A percentile compares a stretch with the other conserved stretches of the same genome.
phyloP scores from a whole-genome alignment of 2,113 vertebrate species.

The Scomber scombrus region DNA sequence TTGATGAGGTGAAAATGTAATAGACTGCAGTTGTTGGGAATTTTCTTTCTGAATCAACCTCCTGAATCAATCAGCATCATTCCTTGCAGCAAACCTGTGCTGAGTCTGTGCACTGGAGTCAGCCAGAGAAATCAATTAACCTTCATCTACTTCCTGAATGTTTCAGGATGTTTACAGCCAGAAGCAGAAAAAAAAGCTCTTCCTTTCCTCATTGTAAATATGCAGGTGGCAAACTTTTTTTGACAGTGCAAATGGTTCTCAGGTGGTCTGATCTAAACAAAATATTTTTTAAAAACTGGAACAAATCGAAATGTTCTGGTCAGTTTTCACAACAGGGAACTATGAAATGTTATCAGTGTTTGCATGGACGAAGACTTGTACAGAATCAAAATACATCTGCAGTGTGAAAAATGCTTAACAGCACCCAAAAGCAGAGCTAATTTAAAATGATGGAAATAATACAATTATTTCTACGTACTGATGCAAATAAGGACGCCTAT shows the following conservation, averaged over 20 bases:
- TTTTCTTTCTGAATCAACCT: background rate
- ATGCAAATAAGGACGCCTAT: slow-evolving; percentile 46
- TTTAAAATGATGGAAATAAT: slow-evolving; percentile 47
- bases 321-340: slow-evolving; percentile 6
- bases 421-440: slow-evolving; percentile 25
- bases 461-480: slow-evolving; percentile 47
- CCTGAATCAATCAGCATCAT: slow-evolving; percentile 6
- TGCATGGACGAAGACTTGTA: slow-evolving; percentile 1
- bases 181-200: background rate
- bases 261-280: slow-evolving; percentile 5
- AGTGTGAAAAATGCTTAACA: slow-evolving; percentile 33
- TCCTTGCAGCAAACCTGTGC: background rate
- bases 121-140: slow-evolving; percentile 3
- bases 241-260: background rate
- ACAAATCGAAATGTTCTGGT: slow-evolving; percentile 25
- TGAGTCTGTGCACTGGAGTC: background rate
- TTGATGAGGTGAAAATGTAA: background rate
- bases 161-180: slow-evolving; percentile 18
- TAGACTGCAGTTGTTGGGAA: background rate
- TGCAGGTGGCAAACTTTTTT: slow-evolving; percentile 6
- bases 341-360: slow-evolving; percentile 32
- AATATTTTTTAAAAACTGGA: background rate
- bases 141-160: slow-evolving; percentile 8
- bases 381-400: slow-evolving; percentile 25
- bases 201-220: background rate